These are phyloP conservation scores for Drosophila arawakana DNA, from an alignment of 1,140 invertebrate genomes.

Conservation along the genomic window DNA sequence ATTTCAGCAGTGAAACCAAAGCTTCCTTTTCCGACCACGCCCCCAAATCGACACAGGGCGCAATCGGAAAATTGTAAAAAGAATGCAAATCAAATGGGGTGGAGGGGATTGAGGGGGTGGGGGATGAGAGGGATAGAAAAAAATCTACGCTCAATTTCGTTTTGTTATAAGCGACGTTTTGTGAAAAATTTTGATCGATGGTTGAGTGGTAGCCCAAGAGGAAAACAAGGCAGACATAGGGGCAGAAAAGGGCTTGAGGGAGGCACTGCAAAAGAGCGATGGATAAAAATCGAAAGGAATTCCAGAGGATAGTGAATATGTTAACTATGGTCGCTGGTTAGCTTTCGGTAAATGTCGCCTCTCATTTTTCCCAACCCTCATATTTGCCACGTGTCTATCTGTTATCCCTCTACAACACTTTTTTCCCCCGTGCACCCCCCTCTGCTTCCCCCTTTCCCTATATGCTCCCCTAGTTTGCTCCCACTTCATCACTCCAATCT, in stretches of 20 bases:
- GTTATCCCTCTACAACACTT: too few species aligned
- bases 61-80: conserved; percentile 11
- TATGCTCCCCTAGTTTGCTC: background rate
- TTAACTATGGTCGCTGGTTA: conserved; percentile 33
- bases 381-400: background rate
- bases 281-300: background rate
- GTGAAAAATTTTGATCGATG: conserved; percentile 53
- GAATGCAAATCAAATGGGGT: conserved; percentile 32
- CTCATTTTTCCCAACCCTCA: background rate
- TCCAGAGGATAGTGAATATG: conserved; percentile 3
- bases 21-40: background rate
- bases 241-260: background rate
- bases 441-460: background rate
- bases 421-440: background rate
- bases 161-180: conserved; percentile 36
- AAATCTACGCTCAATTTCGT: conserved; percentile 60
- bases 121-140: background rate
- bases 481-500: background rate
- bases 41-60: background rate
- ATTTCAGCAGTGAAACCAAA: conserved; percentile 36
- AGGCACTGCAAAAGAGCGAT: background rate
- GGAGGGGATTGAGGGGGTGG: too few species aligned
- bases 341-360: background rate
- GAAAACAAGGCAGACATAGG: background rate
- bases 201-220: conserved; percentile 34